Evolutionary conservation across 2,113 vertebrate species (phyloP).

Genomic region (Xiphophorus hellerii): DNA sequence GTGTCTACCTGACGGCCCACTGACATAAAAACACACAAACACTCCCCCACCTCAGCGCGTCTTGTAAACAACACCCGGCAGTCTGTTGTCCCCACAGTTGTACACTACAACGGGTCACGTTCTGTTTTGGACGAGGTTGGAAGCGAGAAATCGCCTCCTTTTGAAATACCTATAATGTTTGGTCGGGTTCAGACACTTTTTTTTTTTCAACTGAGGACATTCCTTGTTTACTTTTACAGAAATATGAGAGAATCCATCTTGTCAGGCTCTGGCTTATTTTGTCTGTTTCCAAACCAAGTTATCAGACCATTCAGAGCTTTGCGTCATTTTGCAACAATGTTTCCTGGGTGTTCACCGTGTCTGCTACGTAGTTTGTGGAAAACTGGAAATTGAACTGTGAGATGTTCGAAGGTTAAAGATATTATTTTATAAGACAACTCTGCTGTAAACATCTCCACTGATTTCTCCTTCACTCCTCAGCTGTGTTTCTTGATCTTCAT

Average conservation of each 20-base stretch:
- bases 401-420: no score
- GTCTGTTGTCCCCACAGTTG: no score
- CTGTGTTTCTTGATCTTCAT: no score
- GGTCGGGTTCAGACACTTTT: neutral
- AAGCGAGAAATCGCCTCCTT: neutral
- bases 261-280: neutral
- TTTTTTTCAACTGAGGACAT: neutral
- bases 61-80: neutral
- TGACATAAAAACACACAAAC: constrained; percentile 41
- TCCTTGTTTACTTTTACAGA: neutral
- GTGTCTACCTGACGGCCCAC: constrained; percentile 42
- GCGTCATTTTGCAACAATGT: no score
- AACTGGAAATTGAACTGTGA: no score
- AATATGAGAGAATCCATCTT: neutral
- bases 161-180: neutral
- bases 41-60: neutral
- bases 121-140: neutral
- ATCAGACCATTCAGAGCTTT: neutral
- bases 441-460: no score
- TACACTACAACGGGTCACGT: no score
- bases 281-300: neutral
- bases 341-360: no score
- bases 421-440: no score
- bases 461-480: no score
- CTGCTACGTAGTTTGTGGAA: no score